phyloP scores from a whole-genome alignment of 2,888 invertebrate species.

The Dynastes tityus region DNA sequence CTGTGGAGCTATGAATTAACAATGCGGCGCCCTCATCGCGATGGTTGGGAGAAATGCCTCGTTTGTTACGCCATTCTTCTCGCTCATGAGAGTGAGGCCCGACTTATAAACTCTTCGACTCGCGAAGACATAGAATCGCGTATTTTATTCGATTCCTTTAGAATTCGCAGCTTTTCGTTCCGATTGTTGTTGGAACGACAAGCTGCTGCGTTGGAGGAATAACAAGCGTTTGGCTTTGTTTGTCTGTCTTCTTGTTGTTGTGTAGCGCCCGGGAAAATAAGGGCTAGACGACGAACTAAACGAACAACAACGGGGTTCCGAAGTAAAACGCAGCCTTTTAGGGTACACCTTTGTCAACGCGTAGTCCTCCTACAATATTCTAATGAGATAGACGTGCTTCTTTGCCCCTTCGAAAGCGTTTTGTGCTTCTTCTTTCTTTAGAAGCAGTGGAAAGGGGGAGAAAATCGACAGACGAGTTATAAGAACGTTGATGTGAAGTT shows the following conservation, averaged over 20 bases:
- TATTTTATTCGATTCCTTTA: constrained; percentile 60
- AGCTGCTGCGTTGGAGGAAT: constrained; percentile 60
- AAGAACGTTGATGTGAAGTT: too few species aligned
- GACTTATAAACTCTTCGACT: constrained; percentile 19
- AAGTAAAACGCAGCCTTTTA: constrained; percentile 50
- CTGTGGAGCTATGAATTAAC: constrained; percentile 51
- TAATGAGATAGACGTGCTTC: constrained; percentile 51
- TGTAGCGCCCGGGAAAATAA: background rate
- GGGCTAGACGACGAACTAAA: constrained; percentile 1
- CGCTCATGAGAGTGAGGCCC: background rate
- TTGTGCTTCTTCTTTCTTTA: too few species aligned
- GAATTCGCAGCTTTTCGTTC: constrained; percentile 64
- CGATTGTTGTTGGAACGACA: background rate
- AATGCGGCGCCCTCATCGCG: constrained; percentile 45
- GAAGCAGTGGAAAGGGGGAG: too few species aligned
- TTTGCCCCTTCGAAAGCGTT: constrained; percentile 45
- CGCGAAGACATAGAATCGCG: background rate
- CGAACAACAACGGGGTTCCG: too few species aligned
- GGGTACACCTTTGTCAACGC: constrained; percentile 54
- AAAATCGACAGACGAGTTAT: too few species aligned
- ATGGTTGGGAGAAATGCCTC: too few species aligned
- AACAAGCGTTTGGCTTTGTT: constrained; percentile 64
- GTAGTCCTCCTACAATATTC: constrained; percentile 54
- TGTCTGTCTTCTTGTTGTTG: constrained; percentile 34
- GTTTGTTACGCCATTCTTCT: too few species aligned